These are phyloP conservation scores for Loripinus fragilis DNA, from an alignment of 2,888 invertebrate genomes.

Conservation along the genomic window DNA sequence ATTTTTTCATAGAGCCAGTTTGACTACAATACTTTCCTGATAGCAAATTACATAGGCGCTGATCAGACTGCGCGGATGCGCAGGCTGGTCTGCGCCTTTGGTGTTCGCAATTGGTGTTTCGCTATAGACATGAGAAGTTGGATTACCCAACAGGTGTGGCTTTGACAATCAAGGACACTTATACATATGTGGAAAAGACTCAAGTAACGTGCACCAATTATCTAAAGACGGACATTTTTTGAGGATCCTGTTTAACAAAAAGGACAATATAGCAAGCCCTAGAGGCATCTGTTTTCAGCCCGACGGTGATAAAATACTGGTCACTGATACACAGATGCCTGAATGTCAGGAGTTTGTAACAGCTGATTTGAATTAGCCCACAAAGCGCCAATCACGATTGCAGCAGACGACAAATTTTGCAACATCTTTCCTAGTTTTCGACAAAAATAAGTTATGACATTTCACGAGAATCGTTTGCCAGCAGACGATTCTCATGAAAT, in stretches of 20 bases:
- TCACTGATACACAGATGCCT: slow-evolving; percentile 34
- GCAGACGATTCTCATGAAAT: too few relatives aligned
- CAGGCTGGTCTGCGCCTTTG: too few relatives aligned
- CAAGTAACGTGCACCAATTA: slow-evolving; percentile 53
- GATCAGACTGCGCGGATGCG: too few relatives aligned
- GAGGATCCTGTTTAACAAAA: slow-evolving; percentile 36
- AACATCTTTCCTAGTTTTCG: too few relatives aligned
- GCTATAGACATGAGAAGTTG: slow-evolving; percentile 47
- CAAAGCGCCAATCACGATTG: too few relatives aligned
- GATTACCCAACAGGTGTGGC: slow-evolving; percentile 40
- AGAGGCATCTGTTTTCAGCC: slow-evolving; percentile 52
- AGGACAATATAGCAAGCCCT: slow-evolving; percentile 31
- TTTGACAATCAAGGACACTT: slow-evolving; percentile 52
- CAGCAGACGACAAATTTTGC: too few relatives aligned
- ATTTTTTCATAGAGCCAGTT: too few relatives aligned
- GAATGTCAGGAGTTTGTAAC: slow-evolving; percentile 50
- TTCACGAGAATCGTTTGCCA: too few relatives aligned
- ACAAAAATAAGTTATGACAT: too few relatives aligned
- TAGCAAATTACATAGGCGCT: too few relatives aligned
- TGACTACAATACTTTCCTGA: too few relatives aligned
- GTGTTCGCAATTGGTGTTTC: too few relatives aligned
- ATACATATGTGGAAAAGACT: slow-evolving; percentile 58
- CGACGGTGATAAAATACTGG: slow-evolving; percentile 43
- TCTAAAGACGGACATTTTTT: slow-evolving; percentile 43
- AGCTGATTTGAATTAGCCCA: slow-evolving; percentile 30